These are phyloP conservation scores for Catalaphyllia jardinei DNA, from an alignment of 64 coral and sea anemone species.

Conservation along the genomic window DNA sequence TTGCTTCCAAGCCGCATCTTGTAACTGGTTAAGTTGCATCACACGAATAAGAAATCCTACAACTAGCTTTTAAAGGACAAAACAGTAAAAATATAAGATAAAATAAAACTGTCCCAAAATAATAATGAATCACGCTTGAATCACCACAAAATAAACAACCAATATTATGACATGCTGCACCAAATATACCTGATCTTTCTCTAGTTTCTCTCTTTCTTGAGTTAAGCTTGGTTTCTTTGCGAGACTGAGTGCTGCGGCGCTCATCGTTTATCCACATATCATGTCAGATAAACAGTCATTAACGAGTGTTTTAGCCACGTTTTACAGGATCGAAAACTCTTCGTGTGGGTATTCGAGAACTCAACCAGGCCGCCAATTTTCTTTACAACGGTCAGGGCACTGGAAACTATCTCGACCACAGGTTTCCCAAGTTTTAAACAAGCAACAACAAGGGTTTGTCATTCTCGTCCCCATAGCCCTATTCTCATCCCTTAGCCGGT, in stretches of 20 bases:
- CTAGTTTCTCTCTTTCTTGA: conserved; percentile 61
- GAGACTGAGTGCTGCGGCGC: conserved; percentile 32
- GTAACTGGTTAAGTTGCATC: no score
- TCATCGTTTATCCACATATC: neutral
- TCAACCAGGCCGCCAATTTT: conserved; percentile 8
- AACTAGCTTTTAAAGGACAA: no score
- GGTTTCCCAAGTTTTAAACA: no score
- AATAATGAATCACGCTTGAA: neutral
- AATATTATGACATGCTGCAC: neutral
- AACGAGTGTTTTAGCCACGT: neutral
- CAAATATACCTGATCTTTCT: conserved; percentile 54
- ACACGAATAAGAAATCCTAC: no score
- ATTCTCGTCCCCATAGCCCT: no score
- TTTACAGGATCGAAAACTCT: neutral
- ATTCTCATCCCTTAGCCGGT: no score
- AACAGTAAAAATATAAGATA: neutral
- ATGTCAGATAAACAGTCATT: neutral
- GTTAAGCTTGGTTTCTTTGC: conserved; percentile 38
- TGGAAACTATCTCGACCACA: neutral
- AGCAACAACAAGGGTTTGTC: no score
- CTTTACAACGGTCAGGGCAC: neutral
- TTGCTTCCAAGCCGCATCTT: no score
- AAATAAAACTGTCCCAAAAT: neutral
- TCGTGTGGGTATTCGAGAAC: neutral
- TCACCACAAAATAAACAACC: conserved; percentile 3